Evolutionary conservation across 2,888 invertebrate species (phyloP), one percentile per base, ranked within the genome.

Genomic region (Conchocele bisecta): DNA sequence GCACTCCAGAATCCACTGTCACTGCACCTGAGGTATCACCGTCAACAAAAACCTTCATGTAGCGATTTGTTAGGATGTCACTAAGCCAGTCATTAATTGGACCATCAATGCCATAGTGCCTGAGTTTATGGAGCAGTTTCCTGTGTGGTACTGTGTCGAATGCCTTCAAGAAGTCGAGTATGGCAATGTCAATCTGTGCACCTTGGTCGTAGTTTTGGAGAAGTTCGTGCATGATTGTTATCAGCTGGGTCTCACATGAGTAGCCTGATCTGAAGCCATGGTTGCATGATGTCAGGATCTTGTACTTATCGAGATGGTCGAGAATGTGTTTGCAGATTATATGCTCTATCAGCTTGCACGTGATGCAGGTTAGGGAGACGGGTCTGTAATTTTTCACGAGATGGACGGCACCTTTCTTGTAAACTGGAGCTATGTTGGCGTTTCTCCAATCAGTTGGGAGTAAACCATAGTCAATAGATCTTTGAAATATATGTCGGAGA

Each of bases 171-270:
- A 74, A 75, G 35, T 78, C 63, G 7, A 69, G 53, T 13, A 72
- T 68, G 2, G 41, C 59, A 13, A 70, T 50, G 39, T 77, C 70
- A 0, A 57, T 46, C 41, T 76, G 65, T 11, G 42, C n/a, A n/a
- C n/a, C n/a, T n/a, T n/a, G n/a, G 22, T 75, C 67, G 37, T 26
- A 6, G 7, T 58, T 39, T 20, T 35, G 2, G 5, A 63, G 54
- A 9, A 68, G 35, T 35, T 76, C 65, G 28, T 73, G 57, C 3
- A 66, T 39, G 15, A 63, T 69, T 5, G 65, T 65, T n/a, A 75
- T 15, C 31, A 69, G 58, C 24, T 81, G 76, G 6, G 75, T 74
- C 17, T 76, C 76, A 48, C n/a, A n/a, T n/a, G n/a, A n/a, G n/a
- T n/a, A n/a, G n/a, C n/a, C n/a, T n/a, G n/a, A n/a, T n/a, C n/a